A percentile compares a stretch with the other conserved stretches of the same genome.
Evolutionary conservation across 64 coral and sea anemone species (phyloP).

Genomic region (Hydrozoanthus tunicans): DNA sequence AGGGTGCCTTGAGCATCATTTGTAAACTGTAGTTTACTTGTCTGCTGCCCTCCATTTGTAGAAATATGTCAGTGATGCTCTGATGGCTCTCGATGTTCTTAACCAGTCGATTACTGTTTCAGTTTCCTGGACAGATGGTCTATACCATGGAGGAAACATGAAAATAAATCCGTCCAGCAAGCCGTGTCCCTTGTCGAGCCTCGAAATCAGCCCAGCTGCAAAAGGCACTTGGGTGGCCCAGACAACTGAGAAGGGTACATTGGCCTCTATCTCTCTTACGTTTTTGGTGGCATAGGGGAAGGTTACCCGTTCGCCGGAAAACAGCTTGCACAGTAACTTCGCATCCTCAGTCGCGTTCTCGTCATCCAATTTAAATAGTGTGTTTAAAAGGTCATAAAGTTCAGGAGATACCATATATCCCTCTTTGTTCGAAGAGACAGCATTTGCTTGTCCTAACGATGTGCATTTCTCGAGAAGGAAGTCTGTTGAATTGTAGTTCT

Average conservation of each 20-base stretch:
- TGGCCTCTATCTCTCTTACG: constrained; percentile 44
- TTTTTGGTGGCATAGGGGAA: constrained; percentile 59
- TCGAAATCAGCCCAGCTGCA: constrained; percentile 37
- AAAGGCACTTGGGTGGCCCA: constrained; percentile 64
- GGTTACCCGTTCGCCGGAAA: constrained; percentile 49
- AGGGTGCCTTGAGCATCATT: constrained; percentile 5
- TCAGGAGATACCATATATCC: constrained; percentile 54
- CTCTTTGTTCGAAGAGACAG: constrained; percentile 18
- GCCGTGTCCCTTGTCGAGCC: constrained; percentile 61
- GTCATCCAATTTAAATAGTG: constrained; percentile 64
- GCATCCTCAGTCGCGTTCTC: constrained; percentile 55
- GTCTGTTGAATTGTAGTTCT: constrained; percentile 19
- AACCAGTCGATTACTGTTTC: neutral
- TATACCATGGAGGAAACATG: constrained; percentile 38
- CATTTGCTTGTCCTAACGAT: constrained; percentile 52
- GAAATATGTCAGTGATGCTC: neutral
- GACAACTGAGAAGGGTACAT: constrained; percentile 61
- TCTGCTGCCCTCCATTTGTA: neutral
- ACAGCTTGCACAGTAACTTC: constrained; percentile 61
- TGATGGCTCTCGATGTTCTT: constrained; percentile 7
- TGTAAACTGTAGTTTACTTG: neutral
- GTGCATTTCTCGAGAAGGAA: constrained; percentile 69
- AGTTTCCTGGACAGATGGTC: constrained; percentile 15
- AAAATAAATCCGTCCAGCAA: constrained; percentile 65
- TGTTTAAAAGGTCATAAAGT: constrained; percentile 67